Conservation (phyloP, 2,888 invertebrate species). For the Spodoptera picta region DNA sequence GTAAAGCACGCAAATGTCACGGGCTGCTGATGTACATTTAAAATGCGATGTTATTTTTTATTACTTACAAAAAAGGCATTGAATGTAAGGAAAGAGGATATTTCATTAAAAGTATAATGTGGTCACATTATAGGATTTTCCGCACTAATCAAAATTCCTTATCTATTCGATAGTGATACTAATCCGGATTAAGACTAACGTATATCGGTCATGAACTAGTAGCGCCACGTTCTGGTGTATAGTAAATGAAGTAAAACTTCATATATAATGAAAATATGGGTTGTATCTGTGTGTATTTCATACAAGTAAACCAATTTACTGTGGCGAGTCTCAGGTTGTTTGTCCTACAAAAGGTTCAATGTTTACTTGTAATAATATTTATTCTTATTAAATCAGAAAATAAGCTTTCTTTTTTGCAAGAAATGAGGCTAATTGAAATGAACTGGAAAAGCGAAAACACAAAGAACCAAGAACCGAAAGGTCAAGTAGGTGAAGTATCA, state of each 20-base stretch:
- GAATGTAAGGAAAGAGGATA: no score
- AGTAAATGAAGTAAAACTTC: slow-evolving; percentile 7
- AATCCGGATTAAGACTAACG: slow-evolving; percentile 13
- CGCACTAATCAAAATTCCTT: slow-evolving; percentile 11
- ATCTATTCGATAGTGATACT: slow-evolving; percentile 8
- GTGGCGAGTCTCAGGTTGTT: no score
- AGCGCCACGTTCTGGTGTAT: not conserved
- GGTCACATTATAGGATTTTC: slow-evolving; percentile 5
- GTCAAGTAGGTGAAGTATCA: slow-evolving; percentile 25
- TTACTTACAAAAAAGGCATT: no score
- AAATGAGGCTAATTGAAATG: slow-evolving; percentile 16
- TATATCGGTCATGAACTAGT: slow-evolving; percentile 11
- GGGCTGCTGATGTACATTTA: no score
- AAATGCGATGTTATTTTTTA: no score
- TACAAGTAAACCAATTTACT: no score
- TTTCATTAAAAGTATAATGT: not conserved
- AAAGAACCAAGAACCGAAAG: slow-evolving; percentile 18
- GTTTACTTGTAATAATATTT: not conserved
- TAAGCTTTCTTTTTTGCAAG: not conserved
- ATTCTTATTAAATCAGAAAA: not conserved
- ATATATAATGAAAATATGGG: slow-evolving; percentile 5
- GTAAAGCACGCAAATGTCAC: no score
- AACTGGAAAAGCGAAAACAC: slow-evolving; percentile 8
- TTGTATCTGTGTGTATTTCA: no score
- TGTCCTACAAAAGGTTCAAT: not conserved